These are phyloP conservation scores for Sisor rabdophorus DNA, from an alignment of 2,113 vertebrate genomes.

Conservation along the genomic window DNA sequence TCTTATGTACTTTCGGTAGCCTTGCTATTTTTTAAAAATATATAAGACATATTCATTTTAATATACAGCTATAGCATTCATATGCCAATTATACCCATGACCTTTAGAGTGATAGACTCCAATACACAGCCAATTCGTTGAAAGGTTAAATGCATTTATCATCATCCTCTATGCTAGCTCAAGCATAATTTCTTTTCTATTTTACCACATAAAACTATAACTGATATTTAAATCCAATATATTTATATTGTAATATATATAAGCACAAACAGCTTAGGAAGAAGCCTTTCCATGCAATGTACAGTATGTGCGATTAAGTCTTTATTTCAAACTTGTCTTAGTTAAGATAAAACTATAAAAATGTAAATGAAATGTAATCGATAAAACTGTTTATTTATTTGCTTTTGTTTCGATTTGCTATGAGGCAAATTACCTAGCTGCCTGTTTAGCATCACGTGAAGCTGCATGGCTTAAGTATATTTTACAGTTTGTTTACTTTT, in stretches of 20 bases:
- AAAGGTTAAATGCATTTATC: slow-evolving; percentile 32
- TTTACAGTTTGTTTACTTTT: slow-evolving; percentile 32
- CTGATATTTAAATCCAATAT: slow-evolving; percentile 23
- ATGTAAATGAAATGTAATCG: neutral
- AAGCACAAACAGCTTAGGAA: slow-evolving; percentile 38
- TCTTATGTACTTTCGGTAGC: slow-evolving; percentile 26
- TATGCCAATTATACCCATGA: slow-evolving; percentile 19
- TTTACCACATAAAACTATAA: slow-evolving; percentile 27
- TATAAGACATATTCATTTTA: neutral
- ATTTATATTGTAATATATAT: neutral
- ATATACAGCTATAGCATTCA: slow-evolving; percentile 19
- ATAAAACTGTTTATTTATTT: neutral
- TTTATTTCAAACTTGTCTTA: slow-evolving; percentile 31
- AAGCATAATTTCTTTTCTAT: slow-evolving; percentile 40
- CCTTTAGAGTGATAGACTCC: slow-evolving; percentile 8
- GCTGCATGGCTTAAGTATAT: slow-evolving; percentile 12
- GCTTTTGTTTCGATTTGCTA: neutral
- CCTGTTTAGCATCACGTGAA: slow-evolving; percentile 9
- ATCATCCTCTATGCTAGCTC: slow-evolving; percentile 44
- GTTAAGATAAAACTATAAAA: neutral
- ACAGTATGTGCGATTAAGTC: slow-evolving; percentile 34
- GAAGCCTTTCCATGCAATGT: slow-evolving; percentile 36
- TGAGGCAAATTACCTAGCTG: neutral
- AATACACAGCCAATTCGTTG: slow-evolving; percentile 11
- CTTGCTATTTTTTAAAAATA: neutral